Evolutionary conservation across 1,140 invertebrate genomes (phyloP), one percentile per base, ranked within the genome.

Genomic region (Cyrtorhinus lividipennis): DNA sequence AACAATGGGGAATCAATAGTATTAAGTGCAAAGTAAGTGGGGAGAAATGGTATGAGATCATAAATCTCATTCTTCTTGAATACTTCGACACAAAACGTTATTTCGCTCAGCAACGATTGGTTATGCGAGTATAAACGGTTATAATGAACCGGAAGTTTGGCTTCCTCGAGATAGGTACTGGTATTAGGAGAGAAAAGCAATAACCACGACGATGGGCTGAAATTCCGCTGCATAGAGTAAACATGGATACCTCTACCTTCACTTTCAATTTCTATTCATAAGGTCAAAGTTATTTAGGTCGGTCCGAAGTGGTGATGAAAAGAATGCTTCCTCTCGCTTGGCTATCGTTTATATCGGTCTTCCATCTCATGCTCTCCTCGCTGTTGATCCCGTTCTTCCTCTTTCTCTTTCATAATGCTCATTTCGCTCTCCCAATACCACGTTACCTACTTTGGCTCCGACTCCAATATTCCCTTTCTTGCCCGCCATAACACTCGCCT

Each of bases 181-280:
- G 15, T 38, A 38, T 38, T 38, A 38, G 30, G 30, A 8, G n/a
- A 38, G 30, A 38, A 38, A 38, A 38, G 30, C 15, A 38, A 38
- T 38, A 38, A 38, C 30, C 30, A 38, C 5, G 5, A 38, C 15
- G 15, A 38, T n/a, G 20, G 48, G 48, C 10, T 10, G 18, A 22
- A 53, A 53, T 53, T 15, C 48, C 48, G 10, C 48, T 38, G 48
- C 18, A 15, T 53, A 53, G 20, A 15, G 20, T 20, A 53, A 15
- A 53, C 48, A 53, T 53, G 48, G 48, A 53, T 53, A 53, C 48
- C 48, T 53, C 48, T 53, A 38, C 30, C 30, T 53, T 22, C 18
- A 53, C 48, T 12, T 53, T 53, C 48, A 53, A 53, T 53, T 53
- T 53, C 48, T 53, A 53, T 53, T 53, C 48, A 53, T 53, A 53